phyloP scores from a whole-genome alignment of 2,113 vertebrate genomes.

The Engystomops pustulosus region DNA sequence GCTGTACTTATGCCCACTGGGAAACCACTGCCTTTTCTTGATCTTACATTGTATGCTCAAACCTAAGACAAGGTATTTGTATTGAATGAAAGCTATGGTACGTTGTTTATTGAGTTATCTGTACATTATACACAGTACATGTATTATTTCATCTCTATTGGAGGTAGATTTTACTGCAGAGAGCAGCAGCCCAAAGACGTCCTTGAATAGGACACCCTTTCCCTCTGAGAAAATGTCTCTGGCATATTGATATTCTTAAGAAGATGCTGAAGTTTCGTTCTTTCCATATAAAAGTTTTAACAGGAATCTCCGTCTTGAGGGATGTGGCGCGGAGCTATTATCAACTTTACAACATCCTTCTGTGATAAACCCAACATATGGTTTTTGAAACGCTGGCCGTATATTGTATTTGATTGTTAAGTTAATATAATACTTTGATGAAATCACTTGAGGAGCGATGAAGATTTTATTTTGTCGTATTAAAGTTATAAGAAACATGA shows the following conservation, averaged over 20 bases:
- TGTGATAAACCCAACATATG: constrained; percentile 65
- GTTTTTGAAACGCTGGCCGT: constrained; percentile 44
- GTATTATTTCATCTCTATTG: too few relatives aligned
- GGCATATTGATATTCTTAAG: neutral
- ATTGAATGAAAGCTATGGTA: too few relatives aligned
- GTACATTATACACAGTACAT: too few relatives aligned
- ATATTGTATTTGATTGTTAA: constrained; percentile 60
- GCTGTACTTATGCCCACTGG: too few relatives aligned
- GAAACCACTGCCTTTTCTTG: too few relatives aligned
- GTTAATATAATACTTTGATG: constrained; percentile 65
- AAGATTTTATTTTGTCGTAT: constrained; percentile 62
- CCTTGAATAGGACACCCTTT: neutral
- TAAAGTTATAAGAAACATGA: constrained; percentile 63
- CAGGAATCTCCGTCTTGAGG: constrained; percentile 66
- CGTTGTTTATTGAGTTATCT: too few relatives aligned
- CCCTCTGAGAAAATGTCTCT: neutral
- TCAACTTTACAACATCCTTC: constrained; percentile 62
- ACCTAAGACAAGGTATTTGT: too few relatives aligned
- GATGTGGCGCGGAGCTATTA: constrained; percentile 60
- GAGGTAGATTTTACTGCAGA: too few relatives aligned
- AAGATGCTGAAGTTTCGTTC: neutral
- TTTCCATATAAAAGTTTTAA: constrained; percentile 58
- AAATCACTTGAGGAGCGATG: constrained; percentile 56
- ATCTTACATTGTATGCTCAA: too few relatives aligned
- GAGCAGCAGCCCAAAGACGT: too few relatives aligned